Evolutionary conservation across 92 coral and sea anemone species (phyloP), one percentile per base, ranked within the genome.

Genomic region (Epizoanthus stellaris): DNA sequence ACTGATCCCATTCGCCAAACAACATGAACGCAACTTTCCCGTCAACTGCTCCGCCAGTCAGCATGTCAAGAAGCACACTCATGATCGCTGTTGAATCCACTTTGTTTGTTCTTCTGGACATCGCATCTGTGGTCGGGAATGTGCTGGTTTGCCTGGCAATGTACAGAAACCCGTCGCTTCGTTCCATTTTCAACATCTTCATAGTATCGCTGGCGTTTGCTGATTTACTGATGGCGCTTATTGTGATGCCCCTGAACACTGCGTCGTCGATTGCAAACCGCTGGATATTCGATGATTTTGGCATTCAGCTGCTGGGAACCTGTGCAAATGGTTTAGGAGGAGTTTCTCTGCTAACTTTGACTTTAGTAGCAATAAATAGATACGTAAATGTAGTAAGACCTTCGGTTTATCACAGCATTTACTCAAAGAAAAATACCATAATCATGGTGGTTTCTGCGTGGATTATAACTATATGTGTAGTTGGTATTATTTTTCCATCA

Each of bases 271-370:
- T 77, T 60, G 82, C 82, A 36, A 77, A 77, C 34, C 34, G 57
- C 11, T 77, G 82, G 82, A 11, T 40, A 13, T 77, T 77, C 15
- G 82, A 57, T 12, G 61, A 77, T 60, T 2, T 36, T 4, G 70
- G 82, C 5, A 59, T 67, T 56, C 82, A 77, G 57, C 43, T 77
- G 43, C 56, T 77, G 20, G 82, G 82, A 34, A 36, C 19, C 3
- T 59, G 19, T 61, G 82, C 82, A 3, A 59, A 77, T 40, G 56
- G 58, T 30, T 77, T 67, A 68, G 82, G 69, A 19, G 82, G 82
- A 36, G 17, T 59, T 17, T 77, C 82, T 1, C 12, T 77, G 5
- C 70, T 77, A 59, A 77, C 82, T 2, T 68, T 77, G 10, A 77
- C 82, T n/a, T 30, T 60, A 21, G 82, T 77, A 7, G 82, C 82